These are phyloP conservation scores for Tinea semifulvella DNA, from an alignment of 2,888 invertebrate species.

Conservation along the genomic window DNA sequence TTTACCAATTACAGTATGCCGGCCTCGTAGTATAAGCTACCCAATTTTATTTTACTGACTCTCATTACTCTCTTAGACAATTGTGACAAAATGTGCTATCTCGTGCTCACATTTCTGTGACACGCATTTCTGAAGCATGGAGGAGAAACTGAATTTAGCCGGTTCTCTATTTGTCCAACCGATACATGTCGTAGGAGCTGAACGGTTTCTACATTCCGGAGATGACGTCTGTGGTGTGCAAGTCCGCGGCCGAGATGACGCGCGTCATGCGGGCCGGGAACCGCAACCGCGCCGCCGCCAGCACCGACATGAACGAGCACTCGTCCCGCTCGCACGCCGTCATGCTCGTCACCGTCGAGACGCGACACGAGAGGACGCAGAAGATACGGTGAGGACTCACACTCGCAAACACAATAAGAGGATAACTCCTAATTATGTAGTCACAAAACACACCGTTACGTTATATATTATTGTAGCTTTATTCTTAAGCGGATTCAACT, in stretches of 20 bases:
- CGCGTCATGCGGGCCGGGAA: conserved; percentile 94
- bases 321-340: conserved; percentile 98
- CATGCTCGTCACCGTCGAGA: conserved; percentile 97
- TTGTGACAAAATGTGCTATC: too few species aligned
- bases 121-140: too few species aligned
- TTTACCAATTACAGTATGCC: too few species aligned
- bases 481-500: too few species aligned
- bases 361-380: conserved; percentile 60
- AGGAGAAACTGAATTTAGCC: too few species aligned
- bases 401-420: neutral
- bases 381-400: conserved; percentile 43
- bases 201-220: conserved; percentile 95
- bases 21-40: too few species aligned
- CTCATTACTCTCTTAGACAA: too few species aligned
- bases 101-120: too few species aligned
- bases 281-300: conserved; percentile 91
- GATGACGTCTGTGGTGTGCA: conserved; percentile 93
- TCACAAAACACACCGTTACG: neutral
- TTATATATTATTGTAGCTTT: neutral
- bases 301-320: conserved; percentile 98
- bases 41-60: too few species aligned
- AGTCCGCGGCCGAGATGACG: conserved; percentile 92
- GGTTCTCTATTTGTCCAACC: too few species aligned
- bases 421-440: neutral
- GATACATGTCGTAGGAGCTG: conserved; percentile 50